phyloP scores from a whole-genome alignment of 2,888 invertebrate species.

The Hypomecis punctinalis region DNA sequence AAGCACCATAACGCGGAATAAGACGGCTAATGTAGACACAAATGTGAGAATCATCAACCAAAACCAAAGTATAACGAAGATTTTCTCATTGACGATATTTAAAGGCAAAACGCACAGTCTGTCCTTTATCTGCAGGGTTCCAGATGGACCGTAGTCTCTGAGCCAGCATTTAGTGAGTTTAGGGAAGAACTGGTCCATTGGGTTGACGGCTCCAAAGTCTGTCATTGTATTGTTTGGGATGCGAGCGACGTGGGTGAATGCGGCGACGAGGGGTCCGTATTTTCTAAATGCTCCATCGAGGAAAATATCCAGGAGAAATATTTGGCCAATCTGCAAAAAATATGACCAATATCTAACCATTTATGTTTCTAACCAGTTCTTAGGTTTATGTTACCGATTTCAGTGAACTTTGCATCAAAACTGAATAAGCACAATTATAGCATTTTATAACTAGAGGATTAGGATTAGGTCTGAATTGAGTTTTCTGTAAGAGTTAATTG shows the following conservation, averaged over 20 bases:
- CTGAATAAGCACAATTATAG: too few relatives aligned
- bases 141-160: constrained; percentile 85
- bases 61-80: constrained; percentile 90
- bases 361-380: too few relatives aligned
- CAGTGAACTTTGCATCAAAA: too few relatives aligned
- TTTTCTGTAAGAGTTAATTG: too few relatives aligned
- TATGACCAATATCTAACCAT: constrained; percentile 3
- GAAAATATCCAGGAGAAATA: constrained; percentile 88
- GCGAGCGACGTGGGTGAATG: constrained; percentile 72
- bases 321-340: constrained; percentile 86
- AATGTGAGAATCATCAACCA: constrained; percentile 88
- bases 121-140: constrained; percentile 83
- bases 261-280: constrained; percentile 84
- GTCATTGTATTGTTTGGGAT: constrained; percentile 52
- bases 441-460: too few relatives aligned
- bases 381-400: too few relatives aligned
- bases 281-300: constrained; percentile 86
- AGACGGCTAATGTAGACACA: constrained; percentile 86
- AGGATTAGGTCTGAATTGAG: too few relatives aligned
- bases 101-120: constrained; percentile 90
- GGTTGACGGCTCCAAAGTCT: constrained; percentile 80
- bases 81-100: constrained; percentile 92
- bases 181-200: constrained; percentile 89
- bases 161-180: constrained; percentile 88
- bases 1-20: constrained; percentile 87